Evolutionary conservation across 2,797 vertebrate genomes (phyloP).

Genomic region (Lutjanus argentimaculatus): DNA sequence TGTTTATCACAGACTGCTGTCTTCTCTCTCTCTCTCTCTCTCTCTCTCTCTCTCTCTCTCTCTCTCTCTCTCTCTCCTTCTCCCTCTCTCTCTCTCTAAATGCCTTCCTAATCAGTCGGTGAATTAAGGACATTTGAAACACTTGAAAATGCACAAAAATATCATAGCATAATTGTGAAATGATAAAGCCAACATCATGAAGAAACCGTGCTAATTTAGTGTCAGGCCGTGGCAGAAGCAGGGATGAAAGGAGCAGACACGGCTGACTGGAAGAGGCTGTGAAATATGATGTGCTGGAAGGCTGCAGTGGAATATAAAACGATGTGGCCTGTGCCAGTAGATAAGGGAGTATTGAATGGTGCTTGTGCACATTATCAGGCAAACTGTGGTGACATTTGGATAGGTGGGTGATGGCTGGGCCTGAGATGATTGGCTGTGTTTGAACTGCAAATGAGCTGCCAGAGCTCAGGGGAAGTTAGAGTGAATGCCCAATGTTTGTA

Average conservation of each 20-base stretch:
- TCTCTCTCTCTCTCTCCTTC: too few species aligned
- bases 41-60: too few species aligned
- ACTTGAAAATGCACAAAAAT: not conserved
- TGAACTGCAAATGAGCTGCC: slow-evolving; percentile 62
- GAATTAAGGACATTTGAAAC: not conserved
- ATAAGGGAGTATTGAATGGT: slow-evolving; percentile 50
- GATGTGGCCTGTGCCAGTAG: slow-evolving; percentile 51
- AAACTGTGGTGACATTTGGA: slow-evolving; percentile 62
- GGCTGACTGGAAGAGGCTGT: slow-evolving; percentile 11
- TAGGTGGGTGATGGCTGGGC: slow-evolving; percentile 45
- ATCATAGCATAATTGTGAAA: not conserved
- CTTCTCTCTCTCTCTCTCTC: too few species aligned
- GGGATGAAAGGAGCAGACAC: slow-evolving; percentile 8
- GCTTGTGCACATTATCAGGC: slow-evolving; percentile 42
- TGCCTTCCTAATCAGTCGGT: not conserved
- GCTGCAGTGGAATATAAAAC: slow-evolving; percentile 40
- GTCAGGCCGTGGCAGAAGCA: not conserved
- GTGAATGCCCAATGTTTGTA: slow-evolving; percentile 11
- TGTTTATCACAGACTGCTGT: too few species aligned
- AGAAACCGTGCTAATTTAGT: not conserved
- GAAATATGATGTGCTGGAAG: slow-evolving; percentile 43
- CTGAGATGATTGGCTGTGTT: slow-evolving; percentile 42
- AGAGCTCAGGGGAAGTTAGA: not conserved
- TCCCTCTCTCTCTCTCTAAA: too few species aligned
- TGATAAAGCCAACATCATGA: not conserved